phyloP scores from a whole-genome alignment of 2,113 vertebrate genomes.

The Thamnophis sirtalis region DNA sequence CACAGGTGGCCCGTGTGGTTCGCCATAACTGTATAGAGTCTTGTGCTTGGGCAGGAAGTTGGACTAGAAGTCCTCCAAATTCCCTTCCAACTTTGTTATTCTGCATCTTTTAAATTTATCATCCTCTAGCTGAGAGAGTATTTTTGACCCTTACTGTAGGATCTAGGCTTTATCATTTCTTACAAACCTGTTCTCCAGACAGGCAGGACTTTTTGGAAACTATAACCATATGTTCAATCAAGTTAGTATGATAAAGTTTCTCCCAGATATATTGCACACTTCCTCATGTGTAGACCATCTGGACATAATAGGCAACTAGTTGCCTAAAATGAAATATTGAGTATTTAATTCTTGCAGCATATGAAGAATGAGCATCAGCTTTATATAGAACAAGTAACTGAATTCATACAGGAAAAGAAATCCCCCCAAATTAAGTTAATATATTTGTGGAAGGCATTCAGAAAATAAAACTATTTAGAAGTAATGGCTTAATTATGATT shows the following conservation, averaged over 20 bases:
- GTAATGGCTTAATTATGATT: background rate
- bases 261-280: background rate
- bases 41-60: background rate
- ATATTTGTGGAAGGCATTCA: background rate
- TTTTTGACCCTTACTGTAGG: background rate
- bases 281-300: background rate
- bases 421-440: background rate
- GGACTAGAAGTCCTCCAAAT: background rate
- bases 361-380: background rate
- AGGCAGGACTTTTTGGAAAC: background rate
- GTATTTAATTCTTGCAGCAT: background rate
- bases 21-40: background rate
- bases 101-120: background rate
- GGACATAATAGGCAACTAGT: background rate
- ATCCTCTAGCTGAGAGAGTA: background rate
- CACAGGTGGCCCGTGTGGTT: too few relatives aligned
- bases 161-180: background rate
- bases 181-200: background rate
- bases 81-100: background rate
- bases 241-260: background rate
- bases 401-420: background rate
- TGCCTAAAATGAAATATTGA: background rate
- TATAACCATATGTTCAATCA: background rate
- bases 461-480: background rate
- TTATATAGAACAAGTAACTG: background rate